phyloP scores from a whole-genome alignment of 2,797 vertebrate genomes.

The Erethizon dorsatum region DNA sequence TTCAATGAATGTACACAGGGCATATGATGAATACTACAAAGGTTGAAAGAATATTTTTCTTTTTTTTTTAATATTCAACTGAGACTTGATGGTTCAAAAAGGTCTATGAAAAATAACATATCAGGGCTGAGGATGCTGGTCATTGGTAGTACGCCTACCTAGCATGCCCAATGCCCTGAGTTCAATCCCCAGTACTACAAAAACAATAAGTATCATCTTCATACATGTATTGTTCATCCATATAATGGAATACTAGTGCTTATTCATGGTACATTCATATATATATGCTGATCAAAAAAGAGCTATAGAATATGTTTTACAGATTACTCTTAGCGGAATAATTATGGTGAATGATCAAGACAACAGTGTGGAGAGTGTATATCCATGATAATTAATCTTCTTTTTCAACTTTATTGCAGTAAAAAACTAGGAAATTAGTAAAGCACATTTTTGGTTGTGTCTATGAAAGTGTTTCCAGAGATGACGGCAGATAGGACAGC shows the following conservation, averaged over 20 bases:
- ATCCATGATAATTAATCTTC: background rate
- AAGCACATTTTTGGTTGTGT: background rate
- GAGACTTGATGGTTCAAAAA: slow-evolving; percentile 50
- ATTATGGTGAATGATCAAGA: background rate
- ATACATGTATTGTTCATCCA: background rate
- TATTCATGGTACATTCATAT: background rate
- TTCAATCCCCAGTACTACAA: background rate
- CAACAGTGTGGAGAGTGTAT: background rate
- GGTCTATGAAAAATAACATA: background rate
- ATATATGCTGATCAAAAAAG: background rate
- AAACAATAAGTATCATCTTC: background rate
- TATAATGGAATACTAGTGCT: background rate
- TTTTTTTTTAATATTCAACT: background rate
- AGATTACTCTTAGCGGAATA: background rate
- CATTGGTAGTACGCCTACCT: background rate
- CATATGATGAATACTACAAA: slow-evolving; percentile 30
- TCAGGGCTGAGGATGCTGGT: background rate
- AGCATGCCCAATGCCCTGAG: background rate
- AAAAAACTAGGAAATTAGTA: background rate
- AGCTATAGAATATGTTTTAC: background rate
- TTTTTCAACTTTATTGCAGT: background rate
- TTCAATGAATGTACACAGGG: background rate
- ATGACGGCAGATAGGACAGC: background rate
- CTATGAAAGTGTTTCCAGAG: background rate
- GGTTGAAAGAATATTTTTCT: slow-evolving; percentile 33